Conservation (phyloP, 2,888 invertebrate genomes). For the Apodemia hepburni region DNA sequence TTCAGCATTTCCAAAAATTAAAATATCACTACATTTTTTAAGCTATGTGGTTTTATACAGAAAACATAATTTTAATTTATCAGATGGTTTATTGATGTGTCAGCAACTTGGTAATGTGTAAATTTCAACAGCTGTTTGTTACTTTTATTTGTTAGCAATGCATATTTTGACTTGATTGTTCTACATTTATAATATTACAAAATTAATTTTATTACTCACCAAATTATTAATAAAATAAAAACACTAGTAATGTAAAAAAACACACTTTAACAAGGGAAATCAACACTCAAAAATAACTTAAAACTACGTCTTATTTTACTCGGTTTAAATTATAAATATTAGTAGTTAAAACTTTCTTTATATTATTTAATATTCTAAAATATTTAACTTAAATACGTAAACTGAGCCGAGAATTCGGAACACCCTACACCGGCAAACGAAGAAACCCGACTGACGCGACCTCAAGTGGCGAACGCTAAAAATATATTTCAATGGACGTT, state of each 20-base stretch:
- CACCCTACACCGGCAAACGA: conserved; percentile 63
- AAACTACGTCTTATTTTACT: conserved; percentile 1
- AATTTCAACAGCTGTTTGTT: no score
- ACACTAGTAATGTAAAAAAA: neutral
- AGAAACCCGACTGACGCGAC: conserved; percentile 72
- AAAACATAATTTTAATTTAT: no score
- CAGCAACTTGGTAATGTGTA: no score
- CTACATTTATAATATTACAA: no score
- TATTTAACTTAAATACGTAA: conserved; percentile 52
- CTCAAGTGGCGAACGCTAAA: conserved; percentile 50
- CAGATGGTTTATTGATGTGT: no score
- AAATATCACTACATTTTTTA: no score
- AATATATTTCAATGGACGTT: conserved; percentile 42
- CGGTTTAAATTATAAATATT: conserved; percentile 7
- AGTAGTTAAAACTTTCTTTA: conserved; percentile 12
- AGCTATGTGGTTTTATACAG: no score
- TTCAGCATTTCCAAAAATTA: no score
- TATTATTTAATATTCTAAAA: conserved; percentile 34
- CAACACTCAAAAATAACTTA: neutral
- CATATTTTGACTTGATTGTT: no score
- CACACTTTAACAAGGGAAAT: conserved; percentile 4
- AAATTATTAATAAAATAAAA: neutral
- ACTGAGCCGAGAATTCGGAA: conserved; percentile 56
- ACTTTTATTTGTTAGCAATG: no score
- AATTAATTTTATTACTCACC: conserved; percentile 2